Conservation (phyloP, 2,888 invertebrate genomes). For the Tribolium freemani region DNA sequence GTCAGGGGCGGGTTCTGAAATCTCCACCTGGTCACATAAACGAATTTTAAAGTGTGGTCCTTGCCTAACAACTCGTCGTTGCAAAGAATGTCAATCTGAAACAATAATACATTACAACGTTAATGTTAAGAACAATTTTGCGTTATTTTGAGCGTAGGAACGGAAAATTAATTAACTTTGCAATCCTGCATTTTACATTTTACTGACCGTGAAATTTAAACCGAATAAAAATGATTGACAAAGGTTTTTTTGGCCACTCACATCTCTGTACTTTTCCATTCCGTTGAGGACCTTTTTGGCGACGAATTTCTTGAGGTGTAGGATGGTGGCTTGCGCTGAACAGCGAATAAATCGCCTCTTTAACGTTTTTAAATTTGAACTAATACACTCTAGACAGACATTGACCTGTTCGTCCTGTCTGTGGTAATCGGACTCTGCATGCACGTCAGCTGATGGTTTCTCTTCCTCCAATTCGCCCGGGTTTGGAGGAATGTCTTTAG, state of each 20-base stretch:
- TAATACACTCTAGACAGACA: slow-evolving; percentile 93
- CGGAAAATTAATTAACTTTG: too few relatives aligned
- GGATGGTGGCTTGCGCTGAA: slow-evolving; percentile 98
- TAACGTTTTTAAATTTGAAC: slow-evolving; percentile 81
- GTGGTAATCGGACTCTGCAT: slow-evolving; percentile 92
- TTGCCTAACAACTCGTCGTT: slow-evolving; percentile 98
- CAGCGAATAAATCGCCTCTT: slow-evolving; percentile 93
- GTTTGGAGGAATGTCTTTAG: slow-evolving; percentile 87
- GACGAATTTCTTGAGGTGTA: slow-evolving; percentile 97
- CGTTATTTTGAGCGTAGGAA: too few relatives aligned
- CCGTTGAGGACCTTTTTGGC: slow-evolving; percentile 94
- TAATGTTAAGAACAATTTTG: too few relatives aligned
- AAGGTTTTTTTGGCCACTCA: slow-evolving; percentile 70
- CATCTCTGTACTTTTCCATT: slow-evolving; percentile 94
- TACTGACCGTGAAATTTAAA: too few relatives aligned
- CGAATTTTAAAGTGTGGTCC: slow-evolving; percentile 98
- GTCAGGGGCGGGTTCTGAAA: slow-evolving; percentile 92
- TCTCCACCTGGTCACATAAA: slow-evolving; percentile 97
- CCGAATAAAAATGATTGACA: too few relatives aligned
- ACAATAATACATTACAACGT: too few relatives aligned
- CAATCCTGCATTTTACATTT: too few relatives aligned
- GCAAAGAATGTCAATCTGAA: slow-evolving; percentile 97
- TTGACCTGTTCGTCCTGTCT: slow-evolving; percentile 97
- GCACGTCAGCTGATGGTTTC: slow-evolving; percentile 76
- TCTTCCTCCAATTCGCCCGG: slow-evolving; percentile 82